A percentile compares a stretch with the other conserved stretches of the same genome.
These are phyloP conservation scores for Asbolus verrucosus DNA, from an alignment of 1,140 invertebrate genomes.

Conservation along the genomic window DNA sequence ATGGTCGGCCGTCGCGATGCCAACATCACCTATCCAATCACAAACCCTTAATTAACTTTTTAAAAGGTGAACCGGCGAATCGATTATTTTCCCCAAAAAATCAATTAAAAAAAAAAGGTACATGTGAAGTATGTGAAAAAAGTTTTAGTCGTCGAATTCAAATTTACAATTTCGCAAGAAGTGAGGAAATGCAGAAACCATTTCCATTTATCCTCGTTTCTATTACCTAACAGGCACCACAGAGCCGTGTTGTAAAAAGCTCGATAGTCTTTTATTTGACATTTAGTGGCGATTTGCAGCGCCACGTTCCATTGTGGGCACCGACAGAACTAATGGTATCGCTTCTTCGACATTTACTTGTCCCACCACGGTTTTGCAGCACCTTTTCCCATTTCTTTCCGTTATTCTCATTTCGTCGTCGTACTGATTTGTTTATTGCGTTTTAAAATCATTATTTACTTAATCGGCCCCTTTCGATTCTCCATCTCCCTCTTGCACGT, in stretches of 20 bases:
- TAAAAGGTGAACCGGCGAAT: no score
- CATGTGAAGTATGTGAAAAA: neutral
- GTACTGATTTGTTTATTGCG: conserved; percentile 29
- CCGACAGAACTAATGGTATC: conserved; percentile 56
- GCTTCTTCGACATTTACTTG: conserved; percentile 54
- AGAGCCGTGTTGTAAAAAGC: conserved; percentile 52
- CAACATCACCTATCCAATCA: conserved; percentile 19
- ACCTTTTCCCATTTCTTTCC: conserved; percentile 11
- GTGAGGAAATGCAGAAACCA: conserved; percentile 46
- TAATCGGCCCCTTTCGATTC: neutral
- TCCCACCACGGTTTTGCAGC: conserved; percentile 7
- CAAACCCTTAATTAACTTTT: conserved; percentile 10
- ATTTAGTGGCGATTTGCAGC: conserved; percentile 58
- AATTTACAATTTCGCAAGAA: conserved; percentile 31
- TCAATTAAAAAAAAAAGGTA: conserved; percentile 11
- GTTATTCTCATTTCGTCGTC: neutral
- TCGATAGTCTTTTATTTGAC: conserved; percentile 59
- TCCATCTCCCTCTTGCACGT: neutral
- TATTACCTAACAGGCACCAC: conserved; percentile 50
- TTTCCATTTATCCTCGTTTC: conserved; percentile 59
- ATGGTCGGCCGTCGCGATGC: conserved; percentile 40
- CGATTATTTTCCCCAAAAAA: no score
- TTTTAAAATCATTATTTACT: conserved; percentile 18
- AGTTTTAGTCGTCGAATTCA: neutral
- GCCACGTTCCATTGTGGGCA: conserved; percentile 46